A percentile compares a stretch with the other conserved stretches of the same genome.
These are phyloP conservation scores for Rosalia funebris DNA, from an alignment of 2,888 invertebrate genomes.

Conservation along the genomic window DNA sequence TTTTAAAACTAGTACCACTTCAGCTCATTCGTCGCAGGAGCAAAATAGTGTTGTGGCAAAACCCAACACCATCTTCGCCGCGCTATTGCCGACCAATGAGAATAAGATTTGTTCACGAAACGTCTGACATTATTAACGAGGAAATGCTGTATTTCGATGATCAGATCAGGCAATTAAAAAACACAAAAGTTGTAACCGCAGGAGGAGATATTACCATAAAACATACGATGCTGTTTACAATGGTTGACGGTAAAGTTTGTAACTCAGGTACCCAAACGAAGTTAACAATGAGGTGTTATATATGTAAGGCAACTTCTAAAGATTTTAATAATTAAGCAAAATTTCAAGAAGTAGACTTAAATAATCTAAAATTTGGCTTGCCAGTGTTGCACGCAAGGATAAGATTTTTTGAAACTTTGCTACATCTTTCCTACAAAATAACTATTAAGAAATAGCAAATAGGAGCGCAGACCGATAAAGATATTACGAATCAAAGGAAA, in stretches of 20 bases:
- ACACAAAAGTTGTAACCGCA: not conserved
- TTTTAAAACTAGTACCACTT: slow-evolving; percentile 45
- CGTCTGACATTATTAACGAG: slow-evolving; percentile 45
- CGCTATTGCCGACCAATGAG: slow-evolving; percentile 48
- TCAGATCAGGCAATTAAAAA: not conserved
- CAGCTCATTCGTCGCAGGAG: slow-evolving; percentile 33
- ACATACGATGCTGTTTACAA: slow-evolving; percentile 35
- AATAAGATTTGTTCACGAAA: slow-evolving; percentile 46
- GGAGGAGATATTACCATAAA: slow-evolving; percentile 5
- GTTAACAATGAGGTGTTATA: slow-evolving; percentile 41
- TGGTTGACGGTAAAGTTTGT: slow-evolving; percentile 52
- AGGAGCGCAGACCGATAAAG: not conserved
- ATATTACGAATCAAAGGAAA: slow-evolving; percentile 27
- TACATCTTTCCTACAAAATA: slow-evolving; percentile 16
- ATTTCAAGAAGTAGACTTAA: not conserved
- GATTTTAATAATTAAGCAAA: slow-evolving; percentile 25
- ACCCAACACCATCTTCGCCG: slow-evolving; percentile 48
- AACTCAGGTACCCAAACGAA: slow-evolving; percentile 44
- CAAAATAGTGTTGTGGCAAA: slow-evolving; percentile 47
- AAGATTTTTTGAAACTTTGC: slow-evolving; percentile 26
- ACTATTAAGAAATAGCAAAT: slow-evolving; percentile 10
- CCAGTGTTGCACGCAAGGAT: slow-evolving; percentile 36
- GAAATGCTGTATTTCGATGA: slow-evolving; percentile 42
- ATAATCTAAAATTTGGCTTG: slow-evolving; percentile 21
- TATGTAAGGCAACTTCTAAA: slow-evolving; percentile 43